Evolutionary conservation across 2,113 vertebrate genomes (phyloP).

Genomic region (Gulo gulo): DNA sequence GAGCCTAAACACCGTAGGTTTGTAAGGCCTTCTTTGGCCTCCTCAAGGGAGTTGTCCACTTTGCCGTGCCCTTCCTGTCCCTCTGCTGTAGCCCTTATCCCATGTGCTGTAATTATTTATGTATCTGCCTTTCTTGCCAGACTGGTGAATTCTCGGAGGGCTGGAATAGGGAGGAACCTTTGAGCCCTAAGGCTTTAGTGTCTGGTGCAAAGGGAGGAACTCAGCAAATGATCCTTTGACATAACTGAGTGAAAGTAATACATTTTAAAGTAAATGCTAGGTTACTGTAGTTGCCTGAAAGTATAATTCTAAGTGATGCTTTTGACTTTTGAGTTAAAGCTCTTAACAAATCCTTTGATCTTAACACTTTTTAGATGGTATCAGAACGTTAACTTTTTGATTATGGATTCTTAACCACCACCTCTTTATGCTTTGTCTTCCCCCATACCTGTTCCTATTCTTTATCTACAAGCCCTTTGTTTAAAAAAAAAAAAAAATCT

Average conservation of each 20-base stretch:
- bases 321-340: background rate
- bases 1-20: background rate
- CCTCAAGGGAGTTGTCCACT: background rate
- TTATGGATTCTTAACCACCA: background rate
- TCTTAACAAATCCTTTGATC: background rate
- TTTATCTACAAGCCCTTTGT: background rate
- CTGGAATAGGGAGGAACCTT: background rate
- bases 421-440: background rate
- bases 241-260: background rate
- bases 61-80: background rate
- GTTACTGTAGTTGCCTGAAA: background rate
- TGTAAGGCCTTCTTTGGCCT: background rate
- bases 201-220: background rate
- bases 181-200: background rate
- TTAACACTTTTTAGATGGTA: constrained; percentile 23
- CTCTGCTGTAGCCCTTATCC: background rate
- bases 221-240: background rate
- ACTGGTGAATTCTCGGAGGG: background rate
- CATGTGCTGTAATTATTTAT: background rate
- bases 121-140: background rate
- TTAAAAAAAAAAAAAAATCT: background rate
- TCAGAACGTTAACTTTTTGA: background rate
- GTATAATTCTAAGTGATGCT: background rate
- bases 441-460: background rate
- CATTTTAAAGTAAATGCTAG: background rate